Evolutionary conservation across 2,888 invertebrate species (phyloP), one percentile per base, ranked within the genome.

Genomic region (Aphidius colemani): DNA sequence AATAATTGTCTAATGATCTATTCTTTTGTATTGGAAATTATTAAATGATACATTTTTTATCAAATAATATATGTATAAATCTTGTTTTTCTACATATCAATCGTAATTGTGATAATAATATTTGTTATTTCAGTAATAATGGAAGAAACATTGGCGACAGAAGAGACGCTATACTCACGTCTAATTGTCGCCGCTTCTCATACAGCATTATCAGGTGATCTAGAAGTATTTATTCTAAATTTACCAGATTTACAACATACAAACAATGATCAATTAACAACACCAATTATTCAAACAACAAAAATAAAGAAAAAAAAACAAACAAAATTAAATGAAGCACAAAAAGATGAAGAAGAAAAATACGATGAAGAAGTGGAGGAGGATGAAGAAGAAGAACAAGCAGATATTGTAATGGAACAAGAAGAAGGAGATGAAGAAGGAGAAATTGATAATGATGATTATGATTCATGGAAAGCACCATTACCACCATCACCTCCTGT

Each of bases 121-220:
- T 4, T 53, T 58, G 45, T 58, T 9, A 39, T 72, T 72, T 3
- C 56, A 78, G 78, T 71, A 59, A 73, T 70, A 63, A 67, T 73
- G 68, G 71, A 69, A 61, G 68, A 72, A 58, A 71, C 70, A 43
- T 51, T 70, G 70, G 69, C 74, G 50, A 71, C 71, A 68, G 74
- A 77, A 61, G 75, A 76, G 44, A 64, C 71, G 46, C 63, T 67
- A 18, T 69, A 70, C 43, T 74, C 80, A 44, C 72, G 88, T 84
- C 85, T 90, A 75, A 86, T 89, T 78, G 87, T 92, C 73, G 92
- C 93, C n/a, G 86, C 88, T 70, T 87, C 89, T 55, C 90, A 93
- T 78, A 89, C 90, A 66, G 93, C 93, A 43, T 84, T 93, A 72
- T 91, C 91, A 71, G 93, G 93, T 69, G 93, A 93, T 82, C 87